phyloP scores from a whole-genome alignment of 2,113 vertebrate genomes.

The Hyaena hyaena region DNA sequence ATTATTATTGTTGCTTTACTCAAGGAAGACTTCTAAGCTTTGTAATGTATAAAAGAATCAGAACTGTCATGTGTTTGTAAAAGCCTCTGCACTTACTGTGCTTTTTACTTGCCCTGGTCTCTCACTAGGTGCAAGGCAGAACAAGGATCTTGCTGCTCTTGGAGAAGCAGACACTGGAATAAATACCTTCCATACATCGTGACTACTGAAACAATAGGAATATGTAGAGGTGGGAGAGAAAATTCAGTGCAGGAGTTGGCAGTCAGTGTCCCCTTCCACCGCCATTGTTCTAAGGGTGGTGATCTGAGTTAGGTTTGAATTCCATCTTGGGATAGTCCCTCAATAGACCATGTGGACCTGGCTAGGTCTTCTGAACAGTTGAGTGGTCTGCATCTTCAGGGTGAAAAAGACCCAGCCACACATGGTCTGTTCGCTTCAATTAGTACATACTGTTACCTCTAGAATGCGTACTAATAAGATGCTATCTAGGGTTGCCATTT shows the following conservation, averaged over 20 bases:
- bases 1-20: background rate
- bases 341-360: background rate
- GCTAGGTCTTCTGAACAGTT: background rate
- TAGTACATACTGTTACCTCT: background rate
- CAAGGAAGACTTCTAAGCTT: background rate
- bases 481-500: background rate
- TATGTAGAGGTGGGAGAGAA: background rate
- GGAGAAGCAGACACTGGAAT: background rate
- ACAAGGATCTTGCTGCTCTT: background rate
- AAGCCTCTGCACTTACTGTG: background rate
- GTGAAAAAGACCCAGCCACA: background rate
- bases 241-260: background rate
- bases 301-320: background rate
- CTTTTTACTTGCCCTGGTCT: background rate
- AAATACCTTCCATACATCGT: background rate
- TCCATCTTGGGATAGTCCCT: background rate
- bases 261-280: background rate
- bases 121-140: background rate
- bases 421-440: background rate
- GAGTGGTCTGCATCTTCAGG: background rate
- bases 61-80: background rate
- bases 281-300: background rate
- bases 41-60: background rate
- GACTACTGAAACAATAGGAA: background rate
- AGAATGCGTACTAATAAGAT: background rate